These are phyloP conservation scores for Drosophila lacertosa DNA, from an alignment of 1,140 invertebrate genomes.

Conservation along the genomic window DNA sequence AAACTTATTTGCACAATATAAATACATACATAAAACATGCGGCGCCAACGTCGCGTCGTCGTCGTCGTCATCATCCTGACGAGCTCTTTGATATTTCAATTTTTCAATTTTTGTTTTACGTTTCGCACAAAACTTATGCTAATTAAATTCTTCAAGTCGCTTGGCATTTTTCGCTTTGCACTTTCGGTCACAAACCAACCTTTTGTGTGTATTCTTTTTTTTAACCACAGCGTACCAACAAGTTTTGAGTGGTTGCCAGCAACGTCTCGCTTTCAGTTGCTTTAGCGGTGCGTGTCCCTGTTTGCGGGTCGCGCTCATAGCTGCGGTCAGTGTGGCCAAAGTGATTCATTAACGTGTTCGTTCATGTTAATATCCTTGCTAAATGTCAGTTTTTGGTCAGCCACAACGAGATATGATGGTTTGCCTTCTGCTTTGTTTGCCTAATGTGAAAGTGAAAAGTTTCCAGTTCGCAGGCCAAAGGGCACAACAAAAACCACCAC, in stretches of 20 bases:
- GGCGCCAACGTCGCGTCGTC: neutral
- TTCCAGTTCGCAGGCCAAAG: constrained; percentile 15
- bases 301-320: constrained; percentile 25
- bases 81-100: constrained; percentile 60
- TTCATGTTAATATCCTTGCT: constrained; percentile 58
- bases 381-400: constrained; percentile 48
- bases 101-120: constrained; percentile 53
- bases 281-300: neutral
- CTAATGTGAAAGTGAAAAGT: constrained; percentile 39
- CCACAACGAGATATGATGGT: constrained; percentile 31
- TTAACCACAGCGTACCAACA: constrained; percentile 40
- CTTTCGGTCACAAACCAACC: constrained; percentile 3
- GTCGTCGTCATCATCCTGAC: constrained; percentile 12
- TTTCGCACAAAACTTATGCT: constrained; percentile 55
- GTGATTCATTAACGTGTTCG: constrained; percentile 55
- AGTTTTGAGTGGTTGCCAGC: constrained; percentile 40
- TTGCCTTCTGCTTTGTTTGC: constrained; percentile 23
- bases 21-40: constrained; percentile 57
- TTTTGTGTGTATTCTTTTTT: constrained; percentile 6
- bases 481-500: constrained; percentile 15
- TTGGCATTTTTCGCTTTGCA: constrained; percentile 47
- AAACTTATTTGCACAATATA: constrained; percentile 64
- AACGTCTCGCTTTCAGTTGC: neutral
- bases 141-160: constrained; percentile 62
- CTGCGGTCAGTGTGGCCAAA: constrained; percentile 41